Evolutionary conservation across 2,797 vertebrate genomes (phyloP).

Genomic region (Podarcis siculus): DNA sequence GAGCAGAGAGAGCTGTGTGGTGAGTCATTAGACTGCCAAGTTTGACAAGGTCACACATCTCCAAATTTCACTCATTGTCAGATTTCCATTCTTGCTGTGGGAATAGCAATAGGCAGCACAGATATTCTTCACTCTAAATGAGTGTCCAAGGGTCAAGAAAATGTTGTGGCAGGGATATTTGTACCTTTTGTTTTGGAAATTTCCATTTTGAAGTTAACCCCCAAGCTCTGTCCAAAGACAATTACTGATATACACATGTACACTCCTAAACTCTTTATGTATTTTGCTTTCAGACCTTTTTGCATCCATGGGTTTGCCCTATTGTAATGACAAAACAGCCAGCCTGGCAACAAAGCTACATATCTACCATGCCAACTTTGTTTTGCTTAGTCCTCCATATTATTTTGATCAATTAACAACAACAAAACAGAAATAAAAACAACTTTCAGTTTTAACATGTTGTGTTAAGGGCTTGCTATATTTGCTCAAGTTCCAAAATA

Average conservation of each 20-base stretch:
- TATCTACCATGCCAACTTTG: background rate
- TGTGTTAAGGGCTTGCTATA: no score
- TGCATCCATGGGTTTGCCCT: background rate
- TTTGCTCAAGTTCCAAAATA: no score
- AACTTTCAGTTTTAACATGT: background rate
- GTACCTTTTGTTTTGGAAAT: background rate
- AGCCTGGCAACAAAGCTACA: background rate
- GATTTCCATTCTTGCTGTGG: background rate
- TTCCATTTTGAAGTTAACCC: background rate
- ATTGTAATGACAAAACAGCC: background rate
- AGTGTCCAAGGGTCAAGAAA: background rate
- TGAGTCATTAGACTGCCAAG: constrained; percentile 2
- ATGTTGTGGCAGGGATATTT: background rate
- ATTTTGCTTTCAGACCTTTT: background rate
- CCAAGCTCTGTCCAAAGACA: background rate
- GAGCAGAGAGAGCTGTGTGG: background rate
- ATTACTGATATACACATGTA: background rate
- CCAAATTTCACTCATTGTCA: constrained; percentile 21
- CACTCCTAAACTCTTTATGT: background rate
- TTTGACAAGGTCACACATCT: constrained; percentile 20
- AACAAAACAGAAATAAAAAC: background rate
- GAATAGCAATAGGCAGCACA: constrained; percentile 13
- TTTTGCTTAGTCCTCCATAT: background rate
- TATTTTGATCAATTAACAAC: no score
- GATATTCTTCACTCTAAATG: background rate